Percentiles rank a stretch among this genome's conserved stretches.
phyloP scores from a whole-genome alignment of 2,888 invertebrate genomes.

The Patella pellucida region DNA sequence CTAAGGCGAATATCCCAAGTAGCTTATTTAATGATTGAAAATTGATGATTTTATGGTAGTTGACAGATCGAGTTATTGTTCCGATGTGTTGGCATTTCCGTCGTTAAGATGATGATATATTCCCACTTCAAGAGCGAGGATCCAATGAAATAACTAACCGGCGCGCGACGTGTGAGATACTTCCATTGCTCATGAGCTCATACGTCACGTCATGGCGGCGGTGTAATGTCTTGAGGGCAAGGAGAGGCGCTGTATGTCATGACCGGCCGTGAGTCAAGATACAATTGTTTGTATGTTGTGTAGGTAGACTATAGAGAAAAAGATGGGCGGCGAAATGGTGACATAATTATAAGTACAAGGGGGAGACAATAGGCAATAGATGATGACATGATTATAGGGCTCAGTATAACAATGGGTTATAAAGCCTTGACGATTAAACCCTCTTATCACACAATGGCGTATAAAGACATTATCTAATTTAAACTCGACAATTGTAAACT shows the following conservation, averaged over 20 bases:
- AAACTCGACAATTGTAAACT: neutral
- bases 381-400: slow-evolving; percentile 2
- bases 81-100: slow-evolving; percentile 2
- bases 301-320: too few relatives aligned
- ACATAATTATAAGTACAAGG: slow-evolving; percentile 5
- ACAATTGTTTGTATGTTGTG: too few relatives aligned
- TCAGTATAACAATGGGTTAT: neutral
- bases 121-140: neutral
- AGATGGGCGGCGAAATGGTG: neutral
- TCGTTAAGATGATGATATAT: neutral
- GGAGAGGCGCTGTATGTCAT: neutral
- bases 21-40: neutral
- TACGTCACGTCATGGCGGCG: neutral
- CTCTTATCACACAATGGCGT: neutral
- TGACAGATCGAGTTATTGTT: neutral
- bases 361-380: neutral
- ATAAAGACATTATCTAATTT: slow-evolving; percentile 5
- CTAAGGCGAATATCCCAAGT: neutral
- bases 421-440: neutral
- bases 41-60: neutral
- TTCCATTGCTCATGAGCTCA: neutral
- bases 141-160: neutral
- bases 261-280: too few relatives aligned
- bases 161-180: neutral
- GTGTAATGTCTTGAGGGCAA: neutral